phyloP scores from a whole-genome alignment of 1,140 invertebrate genomes.

The Saccostrea glomerata region DNA sequence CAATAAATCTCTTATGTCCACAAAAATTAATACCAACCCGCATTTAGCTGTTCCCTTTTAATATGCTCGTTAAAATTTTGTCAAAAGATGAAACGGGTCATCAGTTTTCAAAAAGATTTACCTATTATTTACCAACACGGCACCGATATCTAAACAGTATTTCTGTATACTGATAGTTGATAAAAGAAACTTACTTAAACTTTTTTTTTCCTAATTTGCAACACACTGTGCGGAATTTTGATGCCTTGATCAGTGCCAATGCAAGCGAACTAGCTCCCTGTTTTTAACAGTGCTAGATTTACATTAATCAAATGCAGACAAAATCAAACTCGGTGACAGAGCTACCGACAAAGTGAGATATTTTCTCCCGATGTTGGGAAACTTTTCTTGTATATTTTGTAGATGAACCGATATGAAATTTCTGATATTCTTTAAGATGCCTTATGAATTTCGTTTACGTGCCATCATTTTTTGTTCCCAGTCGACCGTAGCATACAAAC shows the following conservation, averaged over 20 bases:
- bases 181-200: too few species aligned
- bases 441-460: background rate
- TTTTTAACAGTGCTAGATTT: background rate
- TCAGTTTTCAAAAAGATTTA: background rate
- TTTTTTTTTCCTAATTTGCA: background rate
- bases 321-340: slow-evolving; percentile 18
- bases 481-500: too few species aligned
- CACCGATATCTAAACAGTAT: background rate
- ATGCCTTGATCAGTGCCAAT: background rate
- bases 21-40: background rate
- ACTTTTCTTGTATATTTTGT: background rate
- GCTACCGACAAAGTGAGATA: background rate
- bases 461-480: background rate
- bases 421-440: background rate
- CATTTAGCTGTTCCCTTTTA: background rate
- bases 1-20: slow-evolving; percentile 28
- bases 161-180: too few species aligned
- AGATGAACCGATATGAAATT: background rate
- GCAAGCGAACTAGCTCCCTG: background rate
- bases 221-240: background rate
- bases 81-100: background rate
- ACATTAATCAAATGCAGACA: slow-evolving; percentile 18
- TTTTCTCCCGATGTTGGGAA: background rate
- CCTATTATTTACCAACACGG: background rate
- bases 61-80: background rate